Evolutionary conservation across 2,888 invertebrate genomes (phyloP).

Genomic region (Halictus ligatus): DNA sequence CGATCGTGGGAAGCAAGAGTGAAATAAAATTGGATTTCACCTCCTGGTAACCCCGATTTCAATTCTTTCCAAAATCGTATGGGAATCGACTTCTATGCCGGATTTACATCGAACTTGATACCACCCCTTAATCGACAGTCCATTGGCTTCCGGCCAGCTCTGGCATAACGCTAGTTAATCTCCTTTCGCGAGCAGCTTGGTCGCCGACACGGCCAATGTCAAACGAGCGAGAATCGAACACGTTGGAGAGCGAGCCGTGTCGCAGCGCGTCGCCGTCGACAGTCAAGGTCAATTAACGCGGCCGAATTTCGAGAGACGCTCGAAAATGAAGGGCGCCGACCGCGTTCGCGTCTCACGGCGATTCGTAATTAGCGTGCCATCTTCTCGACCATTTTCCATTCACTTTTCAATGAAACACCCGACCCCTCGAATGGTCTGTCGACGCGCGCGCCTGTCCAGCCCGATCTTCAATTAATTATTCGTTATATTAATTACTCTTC

Average conservation of each 20-base stretch:
- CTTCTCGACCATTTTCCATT: not conserved
- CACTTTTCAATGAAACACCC: too few species aligned
- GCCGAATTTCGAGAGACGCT: conserved; percentile 25
- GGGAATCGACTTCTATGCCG: not conserved
- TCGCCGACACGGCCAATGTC: conserved; percentile 60
- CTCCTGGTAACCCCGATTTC: too few species aligned
- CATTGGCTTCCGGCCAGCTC: conserved; percentile 66
- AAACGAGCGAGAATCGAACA: conserved; percentile 57
- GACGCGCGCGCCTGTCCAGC: not conserved
- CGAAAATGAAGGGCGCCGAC: conserved; percentile 49
- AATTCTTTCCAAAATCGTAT: not conserved
- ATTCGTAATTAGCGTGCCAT: conserved; percentile 31
- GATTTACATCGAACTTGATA: not conserved
- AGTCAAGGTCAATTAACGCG: conserved; percentile 68
- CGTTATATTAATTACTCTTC: too few species aligned
- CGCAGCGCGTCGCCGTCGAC: conserved; percentile 28
- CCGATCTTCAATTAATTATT: not conserved
- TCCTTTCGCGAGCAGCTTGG: conserved; percentile 58
- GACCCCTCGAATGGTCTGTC: not conserved
- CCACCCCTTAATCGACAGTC: conserved; percentile 39
- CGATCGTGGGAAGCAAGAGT: too few species aligned
- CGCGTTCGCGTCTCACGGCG: conserved; percentile 14
- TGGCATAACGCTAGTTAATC: conserved; percentile 59
- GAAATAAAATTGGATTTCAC: too few species aligned
- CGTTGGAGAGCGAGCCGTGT: conserved; percentile 48